These are phyloP conservation scores for Mus caroli DNA, from an alignment of 2,797 vertebrate species.

Conservation along the genomic window DNA sequence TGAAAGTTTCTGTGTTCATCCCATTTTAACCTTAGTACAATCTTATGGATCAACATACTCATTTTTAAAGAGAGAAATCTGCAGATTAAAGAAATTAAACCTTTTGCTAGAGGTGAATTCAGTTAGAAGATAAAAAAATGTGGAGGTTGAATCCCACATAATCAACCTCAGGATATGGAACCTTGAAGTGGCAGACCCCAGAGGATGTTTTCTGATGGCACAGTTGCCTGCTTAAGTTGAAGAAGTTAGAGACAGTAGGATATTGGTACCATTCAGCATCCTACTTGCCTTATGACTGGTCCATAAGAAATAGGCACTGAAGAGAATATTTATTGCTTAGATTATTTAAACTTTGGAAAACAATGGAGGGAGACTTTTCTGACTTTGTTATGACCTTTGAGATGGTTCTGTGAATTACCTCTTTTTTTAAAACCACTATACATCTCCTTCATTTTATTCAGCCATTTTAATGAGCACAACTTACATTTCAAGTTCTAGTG, in stretches of 20 bases:
- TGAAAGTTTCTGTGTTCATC: neutral
- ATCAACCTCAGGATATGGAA: neutral
- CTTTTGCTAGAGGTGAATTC: conserved; percentile 13
- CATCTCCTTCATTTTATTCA: neutral
- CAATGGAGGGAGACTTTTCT: neutral
- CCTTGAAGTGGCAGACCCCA: neutral
- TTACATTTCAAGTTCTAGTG: conserved; percentile 22
- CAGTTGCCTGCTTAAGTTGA: neutral
- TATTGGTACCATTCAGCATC: neutral
- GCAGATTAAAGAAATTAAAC: conserved; percentile 15
- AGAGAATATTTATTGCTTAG: neutral
- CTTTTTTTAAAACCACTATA: neutral
- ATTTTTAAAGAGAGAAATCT: conserved; percentile 47
- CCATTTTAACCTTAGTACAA: neutral
- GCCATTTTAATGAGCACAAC: neutral
- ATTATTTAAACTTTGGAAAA: conserved; percentile 46
- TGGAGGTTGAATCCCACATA: neutral
- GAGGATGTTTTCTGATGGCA: neutral
- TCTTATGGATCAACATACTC: neutral
- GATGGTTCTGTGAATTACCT: neutral
- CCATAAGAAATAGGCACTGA: neutral
- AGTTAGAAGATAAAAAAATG: neutral
- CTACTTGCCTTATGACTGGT: neutral
- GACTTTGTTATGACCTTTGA: conserved; percentile 21
- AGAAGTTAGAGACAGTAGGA: neutral